These are phyloP conservation scores for Tribolium madens DNA, from an alignment of 1,140 invertebrate species.

Conservation along the genomic window DNA sequence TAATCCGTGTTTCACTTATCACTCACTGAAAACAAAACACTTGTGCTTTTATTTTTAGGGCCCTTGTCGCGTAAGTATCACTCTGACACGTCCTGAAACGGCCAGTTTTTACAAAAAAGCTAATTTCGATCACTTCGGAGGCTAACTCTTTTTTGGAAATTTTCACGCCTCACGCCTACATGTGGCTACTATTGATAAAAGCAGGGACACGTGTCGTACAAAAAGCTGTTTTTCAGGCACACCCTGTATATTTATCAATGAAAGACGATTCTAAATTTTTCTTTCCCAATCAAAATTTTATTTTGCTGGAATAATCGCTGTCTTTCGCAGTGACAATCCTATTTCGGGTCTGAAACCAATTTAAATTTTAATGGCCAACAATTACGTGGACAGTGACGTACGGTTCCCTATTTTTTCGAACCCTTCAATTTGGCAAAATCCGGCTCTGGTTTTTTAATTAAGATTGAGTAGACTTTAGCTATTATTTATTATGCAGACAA, in stretches of 20 bases:
- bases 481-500: background rate
- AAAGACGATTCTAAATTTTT: too few species aligned
- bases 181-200: too few species aligned
- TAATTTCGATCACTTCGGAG: too few species aligned
- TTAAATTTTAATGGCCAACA: slow-evolving; percentile 16
- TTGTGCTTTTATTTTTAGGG: slow-evolving; percentile 18
- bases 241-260: too few species aligned
- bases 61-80: slow-evolving; percentile 20
- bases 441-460: slow-evolving; percentile 13
- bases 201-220: too few species aligned
- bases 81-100: too few species aligned
- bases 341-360: slow-evolving; percentile 10
- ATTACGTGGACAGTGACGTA: slow-evolving; percentile 23
- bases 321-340: too few species aligned
- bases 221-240: too few species aligned
- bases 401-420: slow-evolving; percentile 3
- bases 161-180: too few species aligned
- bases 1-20: slow-evolving; percentile 34
- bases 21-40: slow-evolving; percentile 15
- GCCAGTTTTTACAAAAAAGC: background rate
- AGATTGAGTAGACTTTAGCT: slow-evolving; percentile 19
- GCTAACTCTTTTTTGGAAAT: too few species aligned
- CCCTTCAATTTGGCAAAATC: background rate
- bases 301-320: too few species aligned
- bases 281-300: too few species aligned